A percentile compares a stretch with the other conserved stretches of the same genome.
Conservation (phyloP, 64 coral and sea anemone genomes). For the Actinia tenebrosa region DNA sequence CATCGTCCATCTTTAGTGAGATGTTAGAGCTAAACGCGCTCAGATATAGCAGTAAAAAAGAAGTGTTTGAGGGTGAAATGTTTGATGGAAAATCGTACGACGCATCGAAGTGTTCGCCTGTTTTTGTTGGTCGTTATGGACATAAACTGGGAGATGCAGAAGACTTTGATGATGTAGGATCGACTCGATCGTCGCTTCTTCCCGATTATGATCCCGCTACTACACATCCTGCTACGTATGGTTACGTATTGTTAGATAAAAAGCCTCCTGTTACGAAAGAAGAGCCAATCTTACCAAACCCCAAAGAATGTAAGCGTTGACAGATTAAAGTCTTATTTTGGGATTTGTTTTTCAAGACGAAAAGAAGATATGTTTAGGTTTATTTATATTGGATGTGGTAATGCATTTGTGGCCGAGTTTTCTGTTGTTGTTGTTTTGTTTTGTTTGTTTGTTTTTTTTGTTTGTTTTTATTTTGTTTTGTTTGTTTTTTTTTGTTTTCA, state of each 20-base stretch:
- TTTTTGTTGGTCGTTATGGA: conserved; percentile 90
- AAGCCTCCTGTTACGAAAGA: conserved; percentile 63
- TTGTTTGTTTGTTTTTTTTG: too few species aligned
- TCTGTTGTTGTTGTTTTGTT: too few species aligned
- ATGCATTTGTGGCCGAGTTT: too few species aligned
- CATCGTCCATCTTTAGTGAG: conserved; percentile 82
- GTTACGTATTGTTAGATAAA: conserved; percentile 88
- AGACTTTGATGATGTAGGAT: conserved; percentile 34
- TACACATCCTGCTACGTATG: conserved; percentile 78
- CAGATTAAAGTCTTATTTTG: too few species aligned
- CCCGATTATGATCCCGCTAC: conserved; percentile 70
- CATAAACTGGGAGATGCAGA: conserved; percentile 73
- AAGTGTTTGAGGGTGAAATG: conserved; percentile 57
- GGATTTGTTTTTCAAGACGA: too few species aligned
- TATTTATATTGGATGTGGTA: too few species aligned
- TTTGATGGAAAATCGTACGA: conserved; percentile 49
- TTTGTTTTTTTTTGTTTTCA: too few species aligned
- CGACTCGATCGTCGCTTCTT: conserved; percentile 59
- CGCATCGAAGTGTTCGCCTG: conserved; percentile 79
- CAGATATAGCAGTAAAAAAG: conserved; percentile 40
- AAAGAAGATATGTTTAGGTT: too few species aligned
- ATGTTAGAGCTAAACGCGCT: conserved; percentile 71
- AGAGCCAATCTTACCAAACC: conserved; percentile 59
- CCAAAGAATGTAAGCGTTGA: conserved; percentile 67
- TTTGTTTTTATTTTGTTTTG: too few species aligned